phyloP scores from a whole-genome alignment of 2,113 vertebrate species.

The Callopanchax toddi region DNA sequence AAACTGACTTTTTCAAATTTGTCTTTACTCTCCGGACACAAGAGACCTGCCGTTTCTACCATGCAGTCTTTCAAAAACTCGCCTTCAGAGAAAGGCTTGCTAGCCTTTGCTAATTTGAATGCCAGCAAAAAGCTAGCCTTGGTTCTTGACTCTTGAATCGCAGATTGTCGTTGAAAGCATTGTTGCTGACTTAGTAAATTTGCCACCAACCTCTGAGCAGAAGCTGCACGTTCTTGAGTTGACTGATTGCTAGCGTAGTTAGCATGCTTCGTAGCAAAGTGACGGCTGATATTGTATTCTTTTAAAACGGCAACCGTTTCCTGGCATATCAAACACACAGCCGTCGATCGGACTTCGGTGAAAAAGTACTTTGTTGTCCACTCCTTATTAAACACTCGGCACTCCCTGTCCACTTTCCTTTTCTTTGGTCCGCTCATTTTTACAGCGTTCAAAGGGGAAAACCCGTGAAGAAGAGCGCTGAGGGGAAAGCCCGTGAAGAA shows the following conservation, averaged over 20 bases:
- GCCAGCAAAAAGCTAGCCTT: slow-evolving; percentile 21
- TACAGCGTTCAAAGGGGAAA: too few species aligned
- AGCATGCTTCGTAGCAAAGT: not conserved
- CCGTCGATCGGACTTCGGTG: not conserved
- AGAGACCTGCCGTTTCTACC: too few species aligned
- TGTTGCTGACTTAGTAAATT: slow-evolving; percentile 13
- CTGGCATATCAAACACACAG: not conserved
- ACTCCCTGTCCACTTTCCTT: too few species aligned
- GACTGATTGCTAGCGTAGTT: not conserved
- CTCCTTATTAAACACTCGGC: slow-evolving; percentile 1
- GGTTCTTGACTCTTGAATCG: not conserved
- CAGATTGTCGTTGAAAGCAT: not conserved
- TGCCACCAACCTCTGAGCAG: slow-evolving; percentile 7
- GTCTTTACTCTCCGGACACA: slow-evolving; percentile 15
- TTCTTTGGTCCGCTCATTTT: too few species aligned
- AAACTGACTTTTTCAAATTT: slow-evolving; percentile 45
- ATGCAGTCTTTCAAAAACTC: slow-evolving; percentile 43
- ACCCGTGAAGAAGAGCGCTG: too few species aligned
- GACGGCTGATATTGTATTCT: not conserved
- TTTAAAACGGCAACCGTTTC: not conserved
- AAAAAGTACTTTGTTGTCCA: not conserved
- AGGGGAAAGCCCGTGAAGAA: too few species aligned
- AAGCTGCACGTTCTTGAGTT: too few species aligned
- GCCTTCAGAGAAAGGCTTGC: slow-evolving; percentile 6
- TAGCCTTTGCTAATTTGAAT: slow-evolving; percentile 34